Evolutionary conservation across 2,797 vertebrate genomes (phyloP).

Genomic region (Huso huso): DNA sequence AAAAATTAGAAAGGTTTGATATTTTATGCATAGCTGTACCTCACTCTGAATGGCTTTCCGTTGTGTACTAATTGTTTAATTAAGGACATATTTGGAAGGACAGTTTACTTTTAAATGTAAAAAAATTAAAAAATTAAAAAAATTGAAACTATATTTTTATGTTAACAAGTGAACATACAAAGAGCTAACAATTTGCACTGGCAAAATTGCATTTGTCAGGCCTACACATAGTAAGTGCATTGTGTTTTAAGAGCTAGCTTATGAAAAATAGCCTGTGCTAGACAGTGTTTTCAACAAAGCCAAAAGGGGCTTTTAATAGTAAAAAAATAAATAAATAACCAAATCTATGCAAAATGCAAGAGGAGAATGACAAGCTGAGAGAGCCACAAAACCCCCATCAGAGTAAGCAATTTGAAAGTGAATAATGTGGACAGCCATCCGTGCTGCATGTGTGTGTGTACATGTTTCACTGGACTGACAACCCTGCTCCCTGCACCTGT

Average conservation of each 20-base stretch:
- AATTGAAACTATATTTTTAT: no score
- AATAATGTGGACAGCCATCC: conserved; percentile 44
- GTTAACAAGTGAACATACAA: no score
- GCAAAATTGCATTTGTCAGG: no score
- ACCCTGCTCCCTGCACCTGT: conserved; percentile 39
- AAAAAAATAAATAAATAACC: conserved; percentile 50
- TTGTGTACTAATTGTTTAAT: conserved; percentile 52
- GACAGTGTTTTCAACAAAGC: conserved; percentile 54
- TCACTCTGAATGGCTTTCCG: conserved; percentile 22
- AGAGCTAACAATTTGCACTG: no score
- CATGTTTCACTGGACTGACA: conserved; percentile 41
- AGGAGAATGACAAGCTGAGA: conserved; percentile 12
- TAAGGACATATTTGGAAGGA: conserved; percentile 41
- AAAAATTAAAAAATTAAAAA: no score
- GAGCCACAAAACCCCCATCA: conserved; percentile 33
- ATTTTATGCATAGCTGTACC: conserved; percentile 18
- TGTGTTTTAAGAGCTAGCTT: no score
- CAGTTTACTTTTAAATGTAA: conserved; percentile 12
- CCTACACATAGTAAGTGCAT: no score
- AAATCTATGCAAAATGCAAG: conserved; percentile 68
- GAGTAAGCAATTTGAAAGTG: conserved; percentile 45
- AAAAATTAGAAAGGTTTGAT: not conserved
- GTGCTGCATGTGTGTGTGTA: conserved; percentile 28
- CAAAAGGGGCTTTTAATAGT: conserved; percentile 71
- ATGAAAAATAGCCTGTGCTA: conserved; percentile 36